Evolutionary conservation across 2,113 vertebrate species (phyloP).

Genomic region (Xiphophorus hellerii): DNA sequence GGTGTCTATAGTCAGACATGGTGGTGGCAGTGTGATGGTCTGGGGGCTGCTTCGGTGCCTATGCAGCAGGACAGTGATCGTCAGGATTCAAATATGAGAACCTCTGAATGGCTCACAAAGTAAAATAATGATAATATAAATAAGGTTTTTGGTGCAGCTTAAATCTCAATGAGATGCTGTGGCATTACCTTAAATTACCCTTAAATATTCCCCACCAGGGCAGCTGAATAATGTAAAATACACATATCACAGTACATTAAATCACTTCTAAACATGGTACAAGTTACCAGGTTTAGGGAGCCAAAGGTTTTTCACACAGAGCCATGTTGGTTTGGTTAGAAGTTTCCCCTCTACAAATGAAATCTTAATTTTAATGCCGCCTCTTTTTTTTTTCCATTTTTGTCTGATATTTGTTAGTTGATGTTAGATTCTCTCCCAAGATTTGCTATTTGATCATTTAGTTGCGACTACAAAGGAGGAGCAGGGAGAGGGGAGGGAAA

Average conservation of each 20-base stretch:
- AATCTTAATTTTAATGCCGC: background rate
- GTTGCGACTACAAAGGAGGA: background rate
- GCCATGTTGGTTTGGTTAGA: no score
- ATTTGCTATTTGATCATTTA: background rate
- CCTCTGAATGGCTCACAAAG: no score
- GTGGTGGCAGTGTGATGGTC: background rate
- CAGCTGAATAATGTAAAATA: background rate
- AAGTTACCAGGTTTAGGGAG: background rate
- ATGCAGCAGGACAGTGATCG: background rate
- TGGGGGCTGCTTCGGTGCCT: no score
- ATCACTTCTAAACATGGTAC: background rate
- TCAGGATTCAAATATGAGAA: background rate
- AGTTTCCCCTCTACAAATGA: background rate
- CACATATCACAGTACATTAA: background rate
- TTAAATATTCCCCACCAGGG: no score
- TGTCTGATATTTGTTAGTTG: background rate
- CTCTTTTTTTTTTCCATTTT: background rate
- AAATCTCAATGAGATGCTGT: background rate
- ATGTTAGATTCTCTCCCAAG: background rate
- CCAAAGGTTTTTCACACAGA: background rate
- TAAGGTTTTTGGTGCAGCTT: background rate
- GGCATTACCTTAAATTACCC: background rate
- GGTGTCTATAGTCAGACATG: background rate
- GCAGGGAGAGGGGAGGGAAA: no score
- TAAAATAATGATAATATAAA: no score